phyloP scores from a whole-genome alignment of 1,140 invertebrate genomes.

The Spodoptera litura region DNA sequence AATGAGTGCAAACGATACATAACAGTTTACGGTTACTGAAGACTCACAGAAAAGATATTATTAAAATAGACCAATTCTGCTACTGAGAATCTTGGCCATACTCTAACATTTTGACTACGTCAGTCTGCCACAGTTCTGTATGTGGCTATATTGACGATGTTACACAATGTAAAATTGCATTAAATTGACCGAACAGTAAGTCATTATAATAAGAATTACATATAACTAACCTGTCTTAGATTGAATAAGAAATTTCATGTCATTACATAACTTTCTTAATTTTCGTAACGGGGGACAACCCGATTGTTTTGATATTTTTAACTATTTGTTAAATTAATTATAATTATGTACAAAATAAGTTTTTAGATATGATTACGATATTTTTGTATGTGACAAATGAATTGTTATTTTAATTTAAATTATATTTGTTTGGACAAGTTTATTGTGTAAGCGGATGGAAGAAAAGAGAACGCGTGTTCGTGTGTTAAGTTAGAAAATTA shows the following conservation, averaged over 20 bases:
- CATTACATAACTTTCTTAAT: constrained; percentile 10
- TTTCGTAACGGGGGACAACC: not conserved
- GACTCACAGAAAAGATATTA: no score
- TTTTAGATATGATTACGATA: constrained; percentile 25
- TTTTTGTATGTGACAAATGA: constrained; percentile 24
- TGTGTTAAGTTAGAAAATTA: constrained; percentile 18
- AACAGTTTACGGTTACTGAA: no score
- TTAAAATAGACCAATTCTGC: no score
- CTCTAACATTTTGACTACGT: no score
- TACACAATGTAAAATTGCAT: not conserved
- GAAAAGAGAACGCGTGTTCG: not conserved
- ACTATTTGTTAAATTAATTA: constrained; percentile 1
- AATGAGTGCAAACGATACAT: no score
- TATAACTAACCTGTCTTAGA: constrained; percentile 35
- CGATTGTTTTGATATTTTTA: constrained; percentile 5
- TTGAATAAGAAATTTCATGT: constrained; percentile 40
- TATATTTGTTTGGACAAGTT: constrained; percentile 31
- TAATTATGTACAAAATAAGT: constrained; percentile 14
- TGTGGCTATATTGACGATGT: no score
- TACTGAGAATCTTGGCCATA: no score
- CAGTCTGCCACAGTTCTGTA: no score
- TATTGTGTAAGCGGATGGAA: constrained; percentile 25
- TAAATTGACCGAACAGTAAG: constrained; percentile 30
- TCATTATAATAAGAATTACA: constrained; percentile 36
- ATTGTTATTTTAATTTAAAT: constrained; percentile 25